Conservation (phyloP, 1,140 invertebrate species). For the Tachypleus tridentatus region DNA sequence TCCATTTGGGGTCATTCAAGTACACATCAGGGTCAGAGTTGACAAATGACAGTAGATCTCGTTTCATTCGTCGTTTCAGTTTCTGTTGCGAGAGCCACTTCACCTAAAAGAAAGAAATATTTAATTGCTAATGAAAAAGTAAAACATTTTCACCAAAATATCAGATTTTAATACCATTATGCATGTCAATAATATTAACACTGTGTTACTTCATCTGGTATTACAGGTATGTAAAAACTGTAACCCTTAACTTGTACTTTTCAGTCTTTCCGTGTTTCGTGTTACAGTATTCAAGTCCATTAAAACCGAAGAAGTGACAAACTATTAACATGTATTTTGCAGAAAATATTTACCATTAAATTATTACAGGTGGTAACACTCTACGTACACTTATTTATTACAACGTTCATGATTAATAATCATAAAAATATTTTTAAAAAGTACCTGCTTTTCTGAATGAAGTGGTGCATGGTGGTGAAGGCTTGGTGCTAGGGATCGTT, state of each 20-base stretch:
- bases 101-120: slow-evolving; percentile 44
- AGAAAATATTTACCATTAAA: slow-evolving; percentile 5
- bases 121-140: slow-evolving; percentile 3
- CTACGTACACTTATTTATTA: slow-evolving; percentile 1
- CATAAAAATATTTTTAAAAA: background rate
- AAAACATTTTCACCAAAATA: background rate
- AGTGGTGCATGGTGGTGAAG: slow-evolving; percentile 9
- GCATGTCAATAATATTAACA: background rate
- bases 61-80: slow-evolving; percentile 69
- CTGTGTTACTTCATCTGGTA: background rate
- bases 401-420: background rate
- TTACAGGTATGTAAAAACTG: background rate
- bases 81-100: slow-evolving; percentile 85
- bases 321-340: slow-evolving; percentile 7
- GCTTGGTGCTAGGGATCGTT: slow-evolving; percentile 16
- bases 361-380: background rate
- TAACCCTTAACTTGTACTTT: background rate
- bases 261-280: background rate
- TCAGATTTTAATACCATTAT: background rate
- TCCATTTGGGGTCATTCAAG: slow-evolving; percentile 71
- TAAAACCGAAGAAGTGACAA: slow-evolving; percentile 4
- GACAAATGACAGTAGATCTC: slow-evolving; percentile 47
- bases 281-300: background rate
- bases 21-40: slow-evolving; percentile 28
- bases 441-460: slow-evolving; percentile 26